Conservation (phyloP, 2,113 vertebrate species). For the mouse (Mus musculus) region GRCm39 chr2:58157501-58158000, state of each 20-base stretch:
- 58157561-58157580: constrained; percentile 82
- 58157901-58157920: constrained; percentile 71
- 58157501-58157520: constrained; percentile 77
- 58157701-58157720: constrained; percentile 77
- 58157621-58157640: constrained; percentile 81
- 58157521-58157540: constrained; percentile 82
- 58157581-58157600: constrained; percentile 87
- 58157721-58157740: constrained; percentile 71
- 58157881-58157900: constrained; percentile 71
- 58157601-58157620: constrained; percentile 83
- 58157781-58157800: constrained; percentile 68
- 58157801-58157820: constrained; percentile 63
- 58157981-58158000: constrained; percentile 46
- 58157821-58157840: constrained; percentile 66
- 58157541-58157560: constrained; percentile 81
- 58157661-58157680: constrained; percentile 84
- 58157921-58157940: constrained; percentile 81
- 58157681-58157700: constrained; percentile 74
- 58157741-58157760: constrained; percentile 76
- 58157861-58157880: constrained; percentile 72
- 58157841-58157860: constrained; percentile 67
- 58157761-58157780: constrained; percentile 78
- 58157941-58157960: constrained; percentile 67
- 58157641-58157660: constrained; percentile 77
- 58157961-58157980: constrained; percentile 63